phyloP scores from a whole-genome alignment of 2,888 invertebrate genomes.

The Oegoconia quadripuncta region DNA sequence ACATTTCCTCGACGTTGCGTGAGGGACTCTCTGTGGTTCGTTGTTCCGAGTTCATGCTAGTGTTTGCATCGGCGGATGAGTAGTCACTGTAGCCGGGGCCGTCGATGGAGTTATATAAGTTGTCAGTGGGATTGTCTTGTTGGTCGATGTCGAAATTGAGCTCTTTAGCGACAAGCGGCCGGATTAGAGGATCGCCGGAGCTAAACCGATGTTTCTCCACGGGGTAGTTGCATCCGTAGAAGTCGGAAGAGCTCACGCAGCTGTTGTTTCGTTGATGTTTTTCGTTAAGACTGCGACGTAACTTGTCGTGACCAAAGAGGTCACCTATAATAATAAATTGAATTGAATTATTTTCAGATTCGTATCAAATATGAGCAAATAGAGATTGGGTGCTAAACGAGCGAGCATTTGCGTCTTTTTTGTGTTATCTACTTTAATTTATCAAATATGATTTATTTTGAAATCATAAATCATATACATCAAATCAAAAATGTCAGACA shows the following conservation, averaged over 20 bases:
- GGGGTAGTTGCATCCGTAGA: constrained; percentile 76
- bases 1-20: constrained; percentile 91
- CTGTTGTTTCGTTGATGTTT: constrained; percentile 76
- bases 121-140: constrained; percentile 45
- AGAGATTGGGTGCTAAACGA: no score
- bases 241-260: constrained; percentile 74
- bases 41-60: constrained; percentile 50
- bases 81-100: constrained; percentile 54
- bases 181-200: constrained; percentile 62
- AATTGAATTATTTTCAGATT: no score
- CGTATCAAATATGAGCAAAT: no score
- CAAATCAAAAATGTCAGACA: no score
- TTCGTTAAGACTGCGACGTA: constrained; percentile 71
- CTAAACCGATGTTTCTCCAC: constrained; percentile 74
- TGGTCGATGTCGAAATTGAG: constrained; percentile 66
- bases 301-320: constrained; percentile 67
- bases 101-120: constrained; percentile 66
- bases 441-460: no score
- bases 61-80: constrained; percentile 52
- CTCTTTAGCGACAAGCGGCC: constrained; percentile 68
- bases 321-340: constrained; percentile 61
- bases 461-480: no score
- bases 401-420: no score
- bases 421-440: no score
- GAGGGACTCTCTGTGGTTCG: constrained; percentile 77